These are phyloP conservation scores for Agriopis leucophaearia DNA, from an alignment of 2,888 invertebrate genomes.

Conservation along the genomic window DNA sequence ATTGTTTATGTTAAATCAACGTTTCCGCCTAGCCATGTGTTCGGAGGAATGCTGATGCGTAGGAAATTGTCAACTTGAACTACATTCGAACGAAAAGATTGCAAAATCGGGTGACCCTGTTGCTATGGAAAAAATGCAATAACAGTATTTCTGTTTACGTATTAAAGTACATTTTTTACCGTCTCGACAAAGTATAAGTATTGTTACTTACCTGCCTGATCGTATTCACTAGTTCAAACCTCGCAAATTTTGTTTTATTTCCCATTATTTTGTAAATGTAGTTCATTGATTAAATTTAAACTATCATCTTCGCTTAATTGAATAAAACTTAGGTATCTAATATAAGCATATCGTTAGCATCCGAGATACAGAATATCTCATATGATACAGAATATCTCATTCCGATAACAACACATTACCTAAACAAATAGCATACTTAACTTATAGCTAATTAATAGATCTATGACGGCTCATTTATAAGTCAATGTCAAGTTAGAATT, in stretches of 20 bases:
- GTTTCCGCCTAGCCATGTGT: slow-evolving; percentile 23
- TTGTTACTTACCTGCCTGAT: not conserved
- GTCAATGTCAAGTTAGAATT: too few species aligned
- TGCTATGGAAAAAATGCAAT: not conserved
- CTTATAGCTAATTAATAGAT: too few species aligned
- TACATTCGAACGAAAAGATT: slow-evolving; percentile 7
- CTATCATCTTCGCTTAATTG: too few species aligned
- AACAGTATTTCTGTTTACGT: not conserved
- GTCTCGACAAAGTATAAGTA: not conserved
- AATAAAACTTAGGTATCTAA: too few species aligned
- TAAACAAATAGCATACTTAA: too few species aligned
- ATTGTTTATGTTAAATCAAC: slow-evolving; percentile 24
- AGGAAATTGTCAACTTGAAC: slow-evolving; percentile 29
- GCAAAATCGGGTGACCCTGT: not conserved
- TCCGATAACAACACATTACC: too few species aligned
- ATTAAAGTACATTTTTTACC: not conserved
- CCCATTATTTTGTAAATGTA: not conserved
- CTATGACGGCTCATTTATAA: too few species aligned
- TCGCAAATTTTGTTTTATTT: not conserved
- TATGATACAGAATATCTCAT: too few species aligned
- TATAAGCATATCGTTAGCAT: too few species aligned
- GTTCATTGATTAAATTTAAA: too few species aligned
- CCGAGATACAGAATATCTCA: too few species aligned
- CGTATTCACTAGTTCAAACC: too few species aligned
- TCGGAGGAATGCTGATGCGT: slow-evolving; percentile 23